Evolutionary conservation across 2,797 vertebrate species (phyloP).

Genomic region (Bothrops alternatus): DNA sequence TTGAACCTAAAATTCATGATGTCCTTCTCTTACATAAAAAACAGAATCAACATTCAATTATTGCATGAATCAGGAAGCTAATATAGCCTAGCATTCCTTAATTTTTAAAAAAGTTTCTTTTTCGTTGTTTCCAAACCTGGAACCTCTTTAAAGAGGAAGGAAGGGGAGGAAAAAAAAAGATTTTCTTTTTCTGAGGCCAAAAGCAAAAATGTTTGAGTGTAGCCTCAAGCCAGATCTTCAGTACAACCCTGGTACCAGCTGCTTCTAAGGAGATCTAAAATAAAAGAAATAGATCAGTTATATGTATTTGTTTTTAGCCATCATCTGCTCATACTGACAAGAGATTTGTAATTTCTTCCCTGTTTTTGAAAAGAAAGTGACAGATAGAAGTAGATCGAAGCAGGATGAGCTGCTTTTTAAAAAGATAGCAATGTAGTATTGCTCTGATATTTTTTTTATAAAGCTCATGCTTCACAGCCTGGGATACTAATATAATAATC

Average conservation of each 20-base stretch:
- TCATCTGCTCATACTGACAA: constrained; percentile 6
- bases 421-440: constrained; percentile 34
- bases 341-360: neutral
- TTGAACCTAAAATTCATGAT: neutral
- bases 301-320: constrained; percentile 39
- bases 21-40: neutral
- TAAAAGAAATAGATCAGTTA: constrained; percentile 14
- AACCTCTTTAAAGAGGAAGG: constrained; percentile 4
- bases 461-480: constrained; percentile 28
- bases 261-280: constrained; percentile 34
- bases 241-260: neutral
- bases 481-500: constrained; percentile 45
- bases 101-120: neutral
- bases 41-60: neutral
- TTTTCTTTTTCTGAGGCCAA: constrained; percentile 7
- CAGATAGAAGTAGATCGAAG: neutral
- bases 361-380: neutral
- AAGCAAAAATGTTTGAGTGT: constrained; percentile 2
- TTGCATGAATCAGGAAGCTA: neutral
- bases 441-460: constrained; percentile 19
- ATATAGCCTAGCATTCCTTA: constrained; percentile 1
- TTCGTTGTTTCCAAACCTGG: constrained; percentile 2
- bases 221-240: neutral
- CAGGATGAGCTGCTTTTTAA: constrained; percentile 10
- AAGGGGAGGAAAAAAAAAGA: neutral